Percentiles rank a stretch among this genome's conserved stretches.
Conservation (phyloP, 2,888 invertebrate genomes). For the Diarsia rubi region DNA sequence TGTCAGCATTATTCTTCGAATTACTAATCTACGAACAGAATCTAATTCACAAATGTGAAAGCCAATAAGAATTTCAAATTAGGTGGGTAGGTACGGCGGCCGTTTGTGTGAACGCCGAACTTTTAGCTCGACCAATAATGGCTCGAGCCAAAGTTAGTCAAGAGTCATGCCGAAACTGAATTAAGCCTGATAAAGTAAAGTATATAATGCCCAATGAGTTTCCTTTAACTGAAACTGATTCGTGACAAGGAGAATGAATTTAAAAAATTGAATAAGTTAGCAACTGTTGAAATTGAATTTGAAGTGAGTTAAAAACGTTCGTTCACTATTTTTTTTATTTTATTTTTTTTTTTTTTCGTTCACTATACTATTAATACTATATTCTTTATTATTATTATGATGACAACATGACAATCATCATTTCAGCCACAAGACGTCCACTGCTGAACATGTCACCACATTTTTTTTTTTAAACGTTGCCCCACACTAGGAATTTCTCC, state of each 20-base stretch:
- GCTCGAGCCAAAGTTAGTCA: constrained; percentile 71
- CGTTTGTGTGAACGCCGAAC: constrained; percentile 70
- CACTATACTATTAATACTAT: no score
- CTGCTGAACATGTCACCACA: no score
- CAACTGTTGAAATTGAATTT: constrained; percentile 33
- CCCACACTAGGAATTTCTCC: no score
- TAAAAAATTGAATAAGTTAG: constrained; percentile 63
- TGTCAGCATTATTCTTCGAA: constrained; percentile 67
- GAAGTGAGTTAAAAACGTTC: constrained; percentile 11
- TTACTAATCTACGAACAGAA: constrained; percentile 68
- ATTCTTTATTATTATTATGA: no score
- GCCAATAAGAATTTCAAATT: constrained; percentile 78
- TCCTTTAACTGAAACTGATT: constrained; percentile 62
- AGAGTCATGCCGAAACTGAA: constrained; percentile 74
- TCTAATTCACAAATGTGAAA: constrained; percentile 72
- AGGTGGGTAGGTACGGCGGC: constrained; percentile 59
- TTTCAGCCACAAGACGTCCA: no score
- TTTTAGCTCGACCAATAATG: constrained; percentile 73
- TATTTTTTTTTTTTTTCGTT: no score
- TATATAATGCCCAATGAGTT: constrained; percentile 66
- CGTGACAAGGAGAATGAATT: constrained; percentile 67
- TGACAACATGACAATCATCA: not conserved
- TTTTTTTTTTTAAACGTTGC: no score
- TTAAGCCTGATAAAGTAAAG: constrained; percentile 73
- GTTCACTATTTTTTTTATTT: no score